phyloP scores from a whole-genome alignment of 2,797 vertebrate genomes.

The Acanthiza pusilla region DNA sequence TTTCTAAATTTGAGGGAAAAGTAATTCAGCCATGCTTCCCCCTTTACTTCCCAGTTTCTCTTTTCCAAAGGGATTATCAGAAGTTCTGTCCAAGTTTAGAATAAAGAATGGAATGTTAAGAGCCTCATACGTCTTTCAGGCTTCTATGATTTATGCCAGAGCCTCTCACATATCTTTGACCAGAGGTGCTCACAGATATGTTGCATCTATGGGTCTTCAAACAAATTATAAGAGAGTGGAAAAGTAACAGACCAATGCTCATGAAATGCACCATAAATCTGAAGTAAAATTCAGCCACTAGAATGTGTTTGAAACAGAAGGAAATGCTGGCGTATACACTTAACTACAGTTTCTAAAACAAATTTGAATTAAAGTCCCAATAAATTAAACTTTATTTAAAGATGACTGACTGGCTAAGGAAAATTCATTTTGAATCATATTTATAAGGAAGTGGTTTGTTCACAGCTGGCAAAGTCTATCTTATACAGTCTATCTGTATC shows the following conservation, averaged over 20 bases:
- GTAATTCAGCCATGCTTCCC: neutral
- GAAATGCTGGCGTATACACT: neutral
- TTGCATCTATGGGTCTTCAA: neutral
- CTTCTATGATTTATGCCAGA: neutral
- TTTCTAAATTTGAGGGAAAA: neutral
- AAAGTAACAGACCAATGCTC: neutral
- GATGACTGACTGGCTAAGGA: neutral
- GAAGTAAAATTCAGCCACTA: neutral
- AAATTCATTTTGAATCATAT: neutral
- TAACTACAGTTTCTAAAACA: neutral
- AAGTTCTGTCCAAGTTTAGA: neutral
- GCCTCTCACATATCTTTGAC: neutral
- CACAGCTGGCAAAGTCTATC: neutral
- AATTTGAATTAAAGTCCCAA: neutral
- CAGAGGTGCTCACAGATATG: neutral
- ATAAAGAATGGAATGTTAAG: neutral
- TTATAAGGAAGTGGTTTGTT: neutral
- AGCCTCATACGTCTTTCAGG: neutral
- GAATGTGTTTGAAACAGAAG: neutral
- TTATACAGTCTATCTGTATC: no score
- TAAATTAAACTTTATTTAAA: neutral
- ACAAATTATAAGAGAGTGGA: neutral
- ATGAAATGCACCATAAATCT: accelerated
- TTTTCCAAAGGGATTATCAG: neutral
- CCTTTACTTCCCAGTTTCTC: neutral